Evolutionary conservation across 2,113 vertebrate species (phyloP), one percentile per base, ranked within the genome.

Genomic region (Furnarius figulus): DNA sequence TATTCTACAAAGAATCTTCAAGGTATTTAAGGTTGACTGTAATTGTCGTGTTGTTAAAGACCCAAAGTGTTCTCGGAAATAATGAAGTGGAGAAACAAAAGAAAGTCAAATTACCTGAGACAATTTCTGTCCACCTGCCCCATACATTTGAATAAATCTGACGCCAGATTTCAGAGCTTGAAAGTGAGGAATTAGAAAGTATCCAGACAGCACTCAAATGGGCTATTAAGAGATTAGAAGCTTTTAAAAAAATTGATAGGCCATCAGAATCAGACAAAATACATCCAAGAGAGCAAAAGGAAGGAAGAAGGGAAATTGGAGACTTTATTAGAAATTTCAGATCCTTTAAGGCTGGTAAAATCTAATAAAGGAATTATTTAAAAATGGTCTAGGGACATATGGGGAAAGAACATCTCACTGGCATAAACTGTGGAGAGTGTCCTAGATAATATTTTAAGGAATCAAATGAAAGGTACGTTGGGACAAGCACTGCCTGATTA

Each of bases 291-390:
- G 42, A 91, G 35, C 31, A 35, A 91, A 93, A 93, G 40, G 44
- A 97, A 93, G 75, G 50, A 62, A 30, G 62, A 71, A 85, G 35
- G n/a, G 71, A 95, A 95, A 94, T 68, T 50, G 56, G 70, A 95
- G 79, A 76, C 53, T 78, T 56, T 82, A 56, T 94, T 77, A 92
- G 56, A 93, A 56, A 88, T 88, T 89, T 93, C 68, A 86, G 87
- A 37, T 74, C 81, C 85, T 85, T 85, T 78, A 95, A 90, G 78
- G 58, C 49, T 53, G 55, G 28, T 5, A 68, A 82, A 94, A 93
- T 86, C 50, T 90, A 86, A 78, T 91, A 76, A 92, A 81, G 14
- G 12, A n/a, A 71, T 94, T 71, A 81, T 89, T 93, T 95, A 56
- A 93, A 93, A 94, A 42, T 76, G 49, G 50, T 89, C 39, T 28